Evolutionary conservation across 2,797 vertebrate genomes (phyloP).

Genomic region (Pseudomugil gertrudae): DNA sequence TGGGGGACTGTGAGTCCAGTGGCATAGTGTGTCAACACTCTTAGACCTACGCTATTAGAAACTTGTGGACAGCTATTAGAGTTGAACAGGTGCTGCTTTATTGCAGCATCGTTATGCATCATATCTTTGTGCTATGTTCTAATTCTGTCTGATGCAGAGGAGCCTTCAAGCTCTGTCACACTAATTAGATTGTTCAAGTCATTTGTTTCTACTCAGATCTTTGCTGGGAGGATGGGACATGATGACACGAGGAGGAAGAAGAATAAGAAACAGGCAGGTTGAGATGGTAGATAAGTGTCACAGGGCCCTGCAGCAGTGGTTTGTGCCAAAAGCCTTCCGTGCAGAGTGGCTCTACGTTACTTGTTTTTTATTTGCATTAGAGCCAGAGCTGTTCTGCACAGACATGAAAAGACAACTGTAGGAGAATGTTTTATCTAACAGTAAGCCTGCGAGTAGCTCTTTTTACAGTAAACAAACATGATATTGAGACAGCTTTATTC

Average conservation of each 20-base stretch:
- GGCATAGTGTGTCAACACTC: constrained; percentile 13
- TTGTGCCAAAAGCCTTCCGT: constrained; percentile 57
- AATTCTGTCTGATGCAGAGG: constrained; percentile 68
- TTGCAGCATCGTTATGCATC: constrained; percentile 74
- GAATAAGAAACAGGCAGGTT: constrained; percentile 47
- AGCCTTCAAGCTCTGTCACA: constrained; percentile 70
- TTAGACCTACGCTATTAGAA: constrained; percentile 36
- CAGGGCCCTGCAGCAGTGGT: constrained; percentile 45
- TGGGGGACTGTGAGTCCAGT: constrained; percentile 8
- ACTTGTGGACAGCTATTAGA: constrained; percentile 69
- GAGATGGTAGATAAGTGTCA: constrained; percentile 58
- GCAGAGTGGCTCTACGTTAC: constrained; percentile 36
- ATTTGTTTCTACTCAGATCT: constrained; percentile 53
- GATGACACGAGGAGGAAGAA: constrained; percentile 24
- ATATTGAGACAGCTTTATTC: constrained; percentile 39
- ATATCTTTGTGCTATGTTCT: constrained; percentile 68
- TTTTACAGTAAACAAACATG: constrained; percentile 40
- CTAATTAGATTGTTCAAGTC: constrained; percentile 78
- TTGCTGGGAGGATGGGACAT: constrained; percentile 38
- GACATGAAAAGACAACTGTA: constrained; percentile 6
- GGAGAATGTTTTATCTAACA: constrained; percentile 37
- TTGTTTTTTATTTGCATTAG: not conserved
- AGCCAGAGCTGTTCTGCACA: not conserved
- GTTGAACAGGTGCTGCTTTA: constrained; percentile 78
- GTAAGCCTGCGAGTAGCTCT: constrained; percentile 32